Conservation (phyloP, 2,113 vertebrate species). For the Halcyon malimbica region DNA sequence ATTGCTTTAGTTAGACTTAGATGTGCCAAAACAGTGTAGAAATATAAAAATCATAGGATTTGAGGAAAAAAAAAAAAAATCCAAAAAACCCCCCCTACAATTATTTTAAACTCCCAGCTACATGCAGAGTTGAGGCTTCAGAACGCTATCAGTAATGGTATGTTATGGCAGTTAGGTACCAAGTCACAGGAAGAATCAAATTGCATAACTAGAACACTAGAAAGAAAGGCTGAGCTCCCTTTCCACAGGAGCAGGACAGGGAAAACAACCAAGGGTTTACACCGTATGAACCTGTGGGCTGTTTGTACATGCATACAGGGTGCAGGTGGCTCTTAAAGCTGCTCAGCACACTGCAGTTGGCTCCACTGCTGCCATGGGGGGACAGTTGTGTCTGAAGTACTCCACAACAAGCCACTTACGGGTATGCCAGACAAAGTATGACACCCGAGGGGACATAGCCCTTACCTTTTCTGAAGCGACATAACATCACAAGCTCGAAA, state of each 20-base stretch:
- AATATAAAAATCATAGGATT: conserved; percentile 39
- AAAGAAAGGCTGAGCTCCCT: not conserved
- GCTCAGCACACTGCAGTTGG: not conserved
- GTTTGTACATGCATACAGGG: not conserved
- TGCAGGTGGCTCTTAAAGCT: not conserved
- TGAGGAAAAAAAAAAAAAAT: not conserved
- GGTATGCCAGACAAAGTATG: not conserved
- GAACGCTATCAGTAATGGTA: not conserved
- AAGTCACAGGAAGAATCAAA: conserved; percentile 24
- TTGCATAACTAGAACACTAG: not conserved
- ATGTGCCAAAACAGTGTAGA: conserved; percentile 24
- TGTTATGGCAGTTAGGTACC: not conserved
- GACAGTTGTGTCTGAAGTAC: not conserved
- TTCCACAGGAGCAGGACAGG: not conserved
- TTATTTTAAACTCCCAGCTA: not conserved
- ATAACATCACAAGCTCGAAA: conserved; percentile 25
- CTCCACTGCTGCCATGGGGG: not conserved
- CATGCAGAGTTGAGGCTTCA: not conserved
- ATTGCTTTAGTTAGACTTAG: conserved; percentile 55
- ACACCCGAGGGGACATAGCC: conserved; percentile 20
- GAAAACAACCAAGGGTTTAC: not conserved
- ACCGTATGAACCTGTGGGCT: not conserved
- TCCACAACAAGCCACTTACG: not conserved
- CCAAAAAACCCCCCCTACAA: not conserved
- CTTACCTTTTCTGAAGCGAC: conserved; percentile 8